Evolutionary conservation across 2,888 invertebrate species (phyloP).

Genomic region (Thecocarcelia acutangulata): DNA sequence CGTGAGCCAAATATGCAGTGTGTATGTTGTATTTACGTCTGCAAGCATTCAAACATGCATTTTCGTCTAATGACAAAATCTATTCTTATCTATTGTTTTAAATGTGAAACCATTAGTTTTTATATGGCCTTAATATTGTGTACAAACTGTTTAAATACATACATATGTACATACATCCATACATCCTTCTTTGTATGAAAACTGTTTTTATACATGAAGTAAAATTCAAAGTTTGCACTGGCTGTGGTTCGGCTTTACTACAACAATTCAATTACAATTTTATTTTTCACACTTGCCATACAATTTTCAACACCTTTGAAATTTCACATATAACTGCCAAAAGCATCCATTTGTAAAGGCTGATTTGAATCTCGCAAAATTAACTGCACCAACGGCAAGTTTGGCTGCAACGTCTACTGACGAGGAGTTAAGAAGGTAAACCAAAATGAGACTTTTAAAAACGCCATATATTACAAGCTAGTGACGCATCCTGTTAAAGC

Average conservation of each 20-base stretch:
- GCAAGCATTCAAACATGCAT: neutral
- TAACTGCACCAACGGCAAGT: constrained; percentile 65
- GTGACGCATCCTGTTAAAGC: constrained; percentile 66
- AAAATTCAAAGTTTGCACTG: constrained; percentile 3
- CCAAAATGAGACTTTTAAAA: constrained; percentile 54
- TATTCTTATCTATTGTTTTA: constrained; percentile 51
- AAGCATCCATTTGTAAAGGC: constrained; percentile 75
- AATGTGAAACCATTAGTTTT: constrained; percentile 58
- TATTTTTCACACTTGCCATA: constrained; percentile 67
- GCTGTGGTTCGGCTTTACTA: neutral
- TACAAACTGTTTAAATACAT: constrained; percentile 24
- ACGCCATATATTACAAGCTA: constrained; percentile 59
- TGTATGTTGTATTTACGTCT: neutral
- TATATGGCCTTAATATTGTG: constrained; percentile 46
- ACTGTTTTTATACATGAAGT: neutral
- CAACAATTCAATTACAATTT: constrained; percentile 69
- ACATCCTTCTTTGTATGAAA: constrained; percentile 10
- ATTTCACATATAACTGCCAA: constrained; percentile 80
- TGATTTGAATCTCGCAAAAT: constrained; percentile 64
- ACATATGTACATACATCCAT: no score
- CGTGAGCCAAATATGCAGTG: neutral
- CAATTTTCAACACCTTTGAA: constrained; percentile 78
- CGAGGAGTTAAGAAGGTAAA: constrained; percentile 70
- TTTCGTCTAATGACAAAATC: constrained; percentile 48
- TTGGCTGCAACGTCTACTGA: constrained; percentile 69